Conservation (phyloP, 1,140 invertebrate species). For the Drosophila eugracilis region DNA sequence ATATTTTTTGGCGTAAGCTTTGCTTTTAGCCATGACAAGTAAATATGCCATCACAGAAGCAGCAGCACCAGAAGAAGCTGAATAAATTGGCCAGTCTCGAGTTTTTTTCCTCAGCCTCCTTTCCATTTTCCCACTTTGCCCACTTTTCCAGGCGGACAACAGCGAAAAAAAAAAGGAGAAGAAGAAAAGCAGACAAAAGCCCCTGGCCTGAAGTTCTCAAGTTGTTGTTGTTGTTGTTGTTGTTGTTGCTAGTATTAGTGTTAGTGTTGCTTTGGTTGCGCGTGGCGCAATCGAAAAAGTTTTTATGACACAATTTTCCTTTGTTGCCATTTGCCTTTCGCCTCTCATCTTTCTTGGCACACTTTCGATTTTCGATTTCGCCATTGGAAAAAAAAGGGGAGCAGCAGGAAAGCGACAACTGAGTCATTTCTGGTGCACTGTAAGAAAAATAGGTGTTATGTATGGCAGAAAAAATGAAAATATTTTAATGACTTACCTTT, state of each 20-base stretch:
- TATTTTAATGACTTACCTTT: too few relatives aligned
- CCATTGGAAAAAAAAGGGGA: slow-evolving; percentile 30
- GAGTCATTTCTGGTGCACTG: slow-evolving; percentile 32
- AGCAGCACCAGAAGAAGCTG: slow-evolving; percentile 29
- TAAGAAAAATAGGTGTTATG: not conserved
- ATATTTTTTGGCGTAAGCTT: slow-evolving; percentile 81
- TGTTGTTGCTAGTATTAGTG: slow-evolving; percentile 25
- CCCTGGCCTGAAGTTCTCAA: slow-evolving; percentile 54
- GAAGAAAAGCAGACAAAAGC: slow-evolving; percentile 52
- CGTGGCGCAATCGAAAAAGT: slow-evolving; percentile 78
- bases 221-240: slow-evolving; percentile 7
- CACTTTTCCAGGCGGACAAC: not conserved
- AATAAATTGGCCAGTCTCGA: slow-evolving; percentile 67
- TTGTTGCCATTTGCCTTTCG: slow-evolving; percentile 65
- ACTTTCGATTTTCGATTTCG: slow-evolving; percentile 82
- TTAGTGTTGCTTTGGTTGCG: slow-evolving; percentile 56
- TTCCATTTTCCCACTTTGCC: not conserved
- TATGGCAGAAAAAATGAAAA: not conserved
- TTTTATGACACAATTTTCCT: slow-evolving; percentile 81
- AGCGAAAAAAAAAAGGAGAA: not conserved
- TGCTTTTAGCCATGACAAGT: slow-evolving; percentile 82
- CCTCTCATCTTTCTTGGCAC: slow-evolving; percentile 61
- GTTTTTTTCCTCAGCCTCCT: slow-evolving; percentile 7
- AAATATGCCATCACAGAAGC: slow-evolving; percentile 61
- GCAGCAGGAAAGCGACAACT: slow-evolving; percentile 12